Base-by-base conservation (phyloP, 2,797 vertebrate genomes). In the Helostoma temminkii region DNA sequence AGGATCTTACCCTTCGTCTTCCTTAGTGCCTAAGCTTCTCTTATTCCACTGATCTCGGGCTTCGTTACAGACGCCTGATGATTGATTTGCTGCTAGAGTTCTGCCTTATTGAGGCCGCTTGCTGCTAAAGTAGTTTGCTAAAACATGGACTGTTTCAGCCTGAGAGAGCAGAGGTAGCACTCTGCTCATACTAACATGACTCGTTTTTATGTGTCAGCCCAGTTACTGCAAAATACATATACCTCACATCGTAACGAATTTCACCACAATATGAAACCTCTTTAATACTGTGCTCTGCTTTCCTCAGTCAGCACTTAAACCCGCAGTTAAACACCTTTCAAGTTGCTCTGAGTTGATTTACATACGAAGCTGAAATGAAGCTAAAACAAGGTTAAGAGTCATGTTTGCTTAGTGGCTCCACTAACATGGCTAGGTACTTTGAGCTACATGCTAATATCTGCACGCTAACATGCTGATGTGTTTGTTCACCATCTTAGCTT, bases 11-110 rank as follows among this genome's bases (percentile, higher is more conserved):
- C 21, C 49, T 43, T 65, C 60, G 53, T 62, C 56, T 54, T 47
- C 41, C 41, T 65, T 72, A 67, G 83, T 89, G 84, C 85, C 86
- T 83, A 26, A 58, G 18, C 70, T 49, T 74, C 34, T 68, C 30
- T 39, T 0, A 3, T 53, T 30, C 36, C 25, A 1, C n/a, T 43
- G 22, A 62, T 32, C 36, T 69, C 50, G 52, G 70, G 39, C 55
- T 68, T 57, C 15, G 9, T 22, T 26, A 34, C 68, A 66, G 56
- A 76, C 11, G 10, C 18, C 71, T 59, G 9, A 56, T 11, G 49
- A 49, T 59, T 32, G 28, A 42, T 56, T 37, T 63, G 60, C 68
- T 83, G 79, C 61, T 79, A n/a, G 10, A 64, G 34, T 55, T 71
- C 3, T 47, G 34, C 72, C 71, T 63, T 61, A 66, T 32, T 19